These are phyloP conservation scores for Drosophila lacicola DNA, from an alignment of 2,888 invertebrate species.

Conservation along the genomic window DNA sequence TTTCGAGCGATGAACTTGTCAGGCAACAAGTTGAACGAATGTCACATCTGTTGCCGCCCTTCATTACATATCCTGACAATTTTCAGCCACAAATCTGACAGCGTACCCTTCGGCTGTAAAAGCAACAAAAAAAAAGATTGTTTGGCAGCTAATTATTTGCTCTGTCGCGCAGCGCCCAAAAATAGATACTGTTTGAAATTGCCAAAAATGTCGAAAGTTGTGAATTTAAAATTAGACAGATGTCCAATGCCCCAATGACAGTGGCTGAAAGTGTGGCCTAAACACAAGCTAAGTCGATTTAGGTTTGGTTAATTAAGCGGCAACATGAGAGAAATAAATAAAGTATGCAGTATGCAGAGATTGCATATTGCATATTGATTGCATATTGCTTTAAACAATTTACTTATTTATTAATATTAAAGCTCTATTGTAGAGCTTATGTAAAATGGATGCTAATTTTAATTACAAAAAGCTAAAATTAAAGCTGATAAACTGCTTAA, in stretches of 20 bases:
- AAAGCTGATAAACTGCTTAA: no score
- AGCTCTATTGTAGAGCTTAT: neutral
- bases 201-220: slow-evolving; percentile 7
- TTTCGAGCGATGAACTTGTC: slow-evolving; percentile 63
- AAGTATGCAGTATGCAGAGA: neutral
- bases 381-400: no score
- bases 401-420: no score
- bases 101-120: slow-evolving; percentile 2
- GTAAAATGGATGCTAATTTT: no score
- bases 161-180: slow-evolving; percentile 21
- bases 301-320: neutral
- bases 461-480: no score
- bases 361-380: no score
- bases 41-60: slow-evolving; percentile 42
- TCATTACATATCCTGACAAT: slow-evolving; percentile 44
- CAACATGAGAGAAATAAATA: neutral
- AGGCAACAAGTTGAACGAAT: slow-evolving; percentile 45
- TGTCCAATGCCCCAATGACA: slow-evolving; percentile 12
- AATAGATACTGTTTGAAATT: slow-evolving; percentile 36
- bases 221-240: neutral
- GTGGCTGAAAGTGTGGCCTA: neutral
- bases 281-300: neutral
- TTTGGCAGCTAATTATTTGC: slow-evolving; percentile 68
- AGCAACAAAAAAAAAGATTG: neutral
- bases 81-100: slow-evolving; percentile 27